Conservation (phyloP, 2,797 vertebrate genomes). For the Artibeus lituratus region DNA sequence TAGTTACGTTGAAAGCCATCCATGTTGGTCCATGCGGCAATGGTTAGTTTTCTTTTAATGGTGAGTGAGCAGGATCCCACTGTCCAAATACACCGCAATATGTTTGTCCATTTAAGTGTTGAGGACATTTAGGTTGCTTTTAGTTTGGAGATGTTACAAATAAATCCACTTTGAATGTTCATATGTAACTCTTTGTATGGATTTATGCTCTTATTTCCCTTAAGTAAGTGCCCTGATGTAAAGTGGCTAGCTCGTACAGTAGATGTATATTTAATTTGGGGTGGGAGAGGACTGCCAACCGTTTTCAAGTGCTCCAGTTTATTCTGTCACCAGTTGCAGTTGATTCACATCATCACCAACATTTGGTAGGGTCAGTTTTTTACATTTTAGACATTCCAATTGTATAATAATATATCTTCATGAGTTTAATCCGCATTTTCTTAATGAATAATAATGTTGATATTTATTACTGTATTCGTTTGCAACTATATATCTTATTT, state of each 20-base stretch:
- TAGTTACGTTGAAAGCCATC: not conserved
- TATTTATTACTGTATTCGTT: not conserved
- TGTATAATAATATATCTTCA: not conserved
- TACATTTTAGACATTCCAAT: not conserved
- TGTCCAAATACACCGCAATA: not conserved
- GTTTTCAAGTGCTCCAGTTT: not conserved
- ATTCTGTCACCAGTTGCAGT: not conserved
- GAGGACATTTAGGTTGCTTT: not conserved
- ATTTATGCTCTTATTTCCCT: not conserved
- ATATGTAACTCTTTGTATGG: not conserved
- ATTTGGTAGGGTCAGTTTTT: not conserved
- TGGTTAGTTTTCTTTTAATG: not conserved
- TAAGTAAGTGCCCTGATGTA: not conserved
- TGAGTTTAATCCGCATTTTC: not conserved
- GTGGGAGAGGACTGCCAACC: not conserved
- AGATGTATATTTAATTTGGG: not conserved
- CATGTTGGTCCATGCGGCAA: not conserved
- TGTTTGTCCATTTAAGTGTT: not conserved
- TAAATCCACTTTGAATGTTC: not conserved
- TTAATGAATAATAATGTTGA: not conserved
- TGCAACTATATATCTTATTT: not conserved
- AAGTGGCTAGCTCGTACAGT: not conserved
- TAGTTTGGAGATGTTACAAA: not conserved
- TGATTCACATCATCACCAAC: not conserved
- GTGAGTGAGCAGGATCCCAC: not conserved